These are phyloP conservation scores for Lomographa bimaculata DNA, from an alignment of 2,888 invertebrate species.

Conservation along the genomic window DNA sequence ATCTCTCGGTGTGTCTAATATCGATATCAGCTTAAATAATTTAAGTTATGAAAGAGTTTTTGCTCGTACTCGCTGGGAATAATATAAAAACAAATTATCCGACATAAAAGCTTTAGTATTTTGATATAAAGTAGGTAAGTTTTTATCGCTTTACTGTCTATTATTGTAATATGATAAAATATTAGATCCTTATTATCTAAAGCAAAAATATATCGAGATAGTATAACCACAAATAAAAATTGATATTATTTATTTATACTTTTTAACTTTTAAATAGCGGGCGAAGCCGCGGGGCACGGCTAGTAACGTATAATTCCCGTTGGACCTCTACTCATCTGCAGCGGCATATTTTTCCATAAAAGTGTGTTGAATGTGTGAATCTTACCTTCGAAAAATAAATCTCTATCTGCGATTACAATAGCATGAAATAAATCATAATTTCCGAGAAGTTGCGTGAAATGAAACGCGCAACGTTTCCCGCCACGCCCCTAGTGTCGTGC, in stretches of 20 bases:
- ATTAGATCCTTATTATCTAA: too few species aligned
- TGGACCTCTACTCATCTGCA: too few species aligned
- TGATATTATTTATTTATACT: too few species aligned
- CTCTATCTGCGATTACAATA: slow-evolving; percentile 11
- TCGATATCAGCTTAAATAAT: slow-evolving; percentile 69
- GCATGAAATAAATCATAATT: slow-evolving; percentile 24
- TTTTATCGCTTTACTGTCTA: too few species aligned
- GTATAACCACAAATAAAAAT: too few species aligned
- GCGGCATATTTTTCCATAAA: too few species aligned
- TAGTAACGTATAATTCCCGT: too few species aligned
- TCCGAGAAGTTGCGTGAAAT: slow-evolving; percentile 27
- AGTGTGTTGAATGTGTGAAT: too few species aligned
- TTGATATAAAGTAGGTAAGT: background rate
- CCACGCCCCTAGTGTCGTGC: slow-evolving; percentile 22
- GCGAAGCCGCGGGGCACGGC: too few species aligned
- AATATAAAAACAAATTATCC: slow-evolving; percentile 8
- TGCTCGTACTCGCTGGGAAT: slow-evolving; percentile 34
- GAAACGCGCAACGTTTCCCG: slow-evolving; percentile 15
- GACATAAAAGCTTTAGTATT: background rate
- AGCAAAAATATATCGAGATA: too few species aligned
- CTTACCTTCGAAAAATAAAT: slow-evolving; percentile 4
- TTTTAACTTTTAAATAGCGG: too few species aligned
- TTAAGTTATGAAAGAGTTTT: slow-evolving; percentile 58
- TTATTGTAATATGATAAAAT: too few species aligned
- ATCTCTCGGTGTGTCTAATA: slow-evolving; percentile 58